Evolutionary conservation across 2,888 invertebrate genomes (phyloP), one percentile per base, ranked within the genome.

Genomic region (Lycaena phlaeas): DNA sequence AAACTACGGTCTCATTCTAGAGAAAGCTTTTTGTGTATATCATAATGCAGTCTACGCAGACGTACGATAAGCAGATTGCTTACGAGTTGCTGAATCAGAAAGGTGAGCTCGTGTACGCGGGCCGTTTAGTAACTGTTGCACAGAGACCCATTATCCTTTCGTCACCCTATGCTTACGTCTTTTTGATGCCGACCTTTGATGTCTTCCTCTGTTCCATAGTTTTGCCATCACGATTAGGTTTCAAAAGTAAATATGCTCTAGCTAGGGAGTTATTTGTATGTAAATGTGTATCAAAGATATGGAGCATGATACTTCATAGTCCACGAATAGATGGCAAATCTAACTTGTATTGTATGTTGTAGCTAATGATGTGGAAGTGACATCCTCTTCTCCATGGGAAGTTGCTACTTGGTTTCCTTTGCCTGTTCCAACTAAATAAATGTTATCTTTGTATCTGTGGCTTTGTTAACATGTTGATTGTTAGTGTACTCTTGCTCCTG

Each of bases 11-110:
- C 63, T 68, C 67, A 63, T 74, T 68, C 68, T 77, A 77, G 78
- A 70, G 59, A 67, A 70, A 65, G 73, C 77, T 79, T 81, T 79
- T 73, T 73, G 64, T 78, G 71, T 78, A 22, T 59, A 69, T 51
- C 54, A 64, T 68, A 71, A 78, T 77, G 77, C 75, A 68, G 70
- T 64, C 69, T 59, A 60, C 59, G 53, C 71, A 64, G 65, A 57
- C 61, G 61, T 53, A 46, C 45, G 68, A 68, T 62, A 66, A 71
- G 74, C 78, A 75, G 71, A 61, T 60, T 59, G 54, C 70, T 54
- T 59, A 68, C 68, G 81, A 81, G 70, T 68, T 77, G 55, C 64
- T 76, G 61, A 69, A 66, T 64, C 64, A 62, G 69, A 81, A 79
- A 81, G 81, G 81, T 82, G 81, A 79, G 74, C 73, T 70, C 68